These are phyloP conservation scores for Thunnus thynnus DNA, from an alignment of 2,113 vertebrate genomes.

Conservation along the genomic window DNA sequence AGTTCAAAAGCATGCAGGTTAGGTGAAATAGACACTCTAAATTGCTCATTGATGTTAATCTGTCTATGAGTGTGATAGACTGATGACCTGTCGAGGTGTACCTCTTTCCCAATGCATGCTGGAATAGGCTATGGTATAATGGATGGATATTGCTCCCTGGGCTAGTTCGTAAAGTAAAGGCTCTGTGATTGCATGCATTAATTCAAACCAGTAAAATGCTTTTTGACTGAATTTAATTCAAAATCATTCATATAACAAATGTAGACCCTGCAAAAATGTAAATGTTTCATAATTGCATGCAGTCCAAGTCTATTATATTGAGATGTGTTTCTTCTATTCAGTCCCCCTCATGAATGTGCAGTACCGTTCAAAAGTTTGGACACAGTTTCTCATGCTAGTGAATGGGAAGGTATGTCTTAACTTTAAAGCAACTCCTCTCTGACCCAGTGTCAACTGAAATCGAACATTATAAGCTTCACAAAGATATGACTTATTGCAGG, in stretches of 20 bases:
- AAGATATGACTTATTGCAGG: too few species aligned
- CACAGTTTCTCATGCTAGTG: too few species aligned
- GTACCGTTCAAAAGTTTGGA: too few species aligned
- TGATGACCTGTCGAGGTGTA: neutral
- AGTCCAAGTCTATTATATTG: neutral
- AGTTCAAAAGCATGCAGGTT: slow-evolving; percentile 8
- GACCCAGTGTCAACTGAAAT: neutral
- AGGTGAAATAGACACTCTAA: neutral
- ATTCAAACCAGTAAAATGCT: neutral
- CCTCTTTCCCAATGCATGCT: neutral
- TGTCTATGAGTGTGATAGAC: neutral
- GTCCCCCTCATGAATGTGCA: neutral
- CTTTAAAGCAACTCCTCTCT: neutral
- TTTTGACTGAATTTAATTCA: neutral
- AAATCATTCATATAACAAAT: neutral
- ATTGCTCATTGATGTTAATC: neutral
- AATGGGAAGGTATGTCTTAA: too few species aligned
- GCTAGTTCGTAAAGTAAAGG: neutral
- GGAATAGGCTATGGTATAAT: neutral
- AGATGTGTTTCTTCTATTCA: neutral
- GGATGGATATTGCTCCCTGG: neutral
- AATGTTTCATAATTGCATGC: slow-evolving; percentile 7
- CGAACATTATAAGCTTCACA: neutral
- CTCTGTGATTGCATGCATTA: neutral
- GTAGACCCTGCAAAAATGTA: neutral